Evolutionary conservation across 2,113 vertebrate species (phyloP), one percentile per base, ranked within the genome.

Genomic region (Panthera tigris): DNA sequence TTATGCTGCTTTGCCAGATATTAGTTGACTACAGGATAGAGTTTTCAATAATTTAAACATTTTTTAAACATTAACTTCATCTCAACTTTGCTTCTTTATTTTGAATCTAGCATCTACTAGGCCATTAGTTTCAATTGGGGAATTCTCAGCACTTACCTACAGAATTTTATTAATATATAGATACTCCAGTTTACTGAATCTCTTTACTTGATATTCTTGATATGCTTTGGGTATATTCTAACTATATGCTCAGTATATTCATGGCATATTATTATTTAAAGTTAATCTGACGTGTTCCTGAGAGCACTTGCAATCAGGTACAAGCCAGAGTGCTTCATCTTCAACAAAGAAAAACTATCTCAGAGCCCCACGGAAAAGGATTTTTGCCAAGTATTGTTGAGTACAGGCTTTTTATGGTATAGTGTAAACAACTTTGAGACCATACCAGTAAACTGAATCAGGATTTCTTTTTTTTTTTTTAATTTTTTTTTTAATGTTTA

Each of bases 291-390:
- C 68, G 63, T 55, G 80, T 68, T 68, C 27, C 85, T 78, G 69
- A 97, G 97, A 96, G 69, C n/a, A 87, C 33, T 68, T 93, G 55
- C n/a, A 92, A 61, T 87, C 55, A 80, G 55, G 55, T 91, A 73
- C 39, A 91, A 88, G 84, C 50, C 63, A 90, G 80, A 95, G 73
- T 50, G 45, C 63, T 97, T 96, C 76, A 65, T 61, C 76, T 94
- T 95, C 52, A 88, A 80, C 80, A 97, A 90, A 90, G 69, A 94
- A 90, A 83, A 27, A n/a, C 68, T 80, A 48, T 78, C 31, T 92
- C 66, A 78, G 63, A 97, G 73, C 50, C 69, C 55, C 39, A 21
- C 3, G 13, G 66, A 94, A 86, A 93, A 91, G 52, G 48, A 87
- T 57, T 71, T 15, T 15, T 83, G 55, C 68, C 63, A 87, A 71